Base-by-base conservation (phyloP, 2,113 vertebrate genomes). In the Xenopus laevis region DNA sequence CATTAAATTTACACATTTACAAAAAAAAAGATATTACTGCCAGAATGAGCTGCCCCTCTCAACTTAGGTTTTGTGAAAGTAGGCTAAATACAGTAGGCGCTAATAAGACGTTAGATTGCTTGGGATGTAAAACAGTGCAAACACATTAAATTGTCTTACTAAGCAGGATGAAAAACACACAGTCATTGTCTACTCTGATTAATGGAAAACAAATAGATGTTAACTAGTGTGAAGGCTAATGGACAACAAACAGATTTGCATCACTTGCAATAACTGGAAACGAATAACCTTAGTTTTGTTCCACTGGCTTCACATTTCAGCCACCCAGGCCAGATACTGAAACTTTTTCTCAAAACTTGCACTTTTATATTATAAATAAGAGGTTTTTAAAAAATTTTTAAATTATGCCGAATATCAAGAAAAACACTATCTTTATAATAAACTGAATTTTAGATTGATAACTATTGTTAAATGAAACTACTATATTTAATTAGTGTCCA, bases 151-250 rank as follows among this genome's bases (percentile, higher is more conserved):
- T 68, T 45, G 65, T 33, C 23, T 63, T 62, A 62, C 46, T 44
- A 50, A 13, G 58, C n/a, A 23, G 23, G 58, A 68, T 63, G 66
- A 21, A 68, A 15, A 62, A 46, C 27, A 75, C 68, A 75, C 68
- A 75, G 73, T 75, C 69, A 75, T 69, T 75, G 73, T 57, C 73
- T 75, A 75, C 46, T 75, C 61, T 68, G 15, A 68, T 16, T 68
- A 68, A 75, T 69, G 65, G 65, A 68, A 40, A 55, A 65, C 60
- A 75, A 75, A 69, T 75, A 75, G 73, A 62, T 55, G 27, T 44
- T 75, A 58, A 45, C 65, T 63, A 21, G 55, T 33, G n/a, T 44
- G 13, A 40, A 13, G 57, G 45, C 46, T 44, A 73, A 55, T 65
- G 65, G 65, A 68, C 58, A 68, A 40, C 33, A 40, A 75, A 75